Percentiles rank a stretch among this genome's conserved stretches.
phyloP scores from a whole-genome alignment of 2,113 vertebrate genomes.

The Cisticola juncidis region DNA sequence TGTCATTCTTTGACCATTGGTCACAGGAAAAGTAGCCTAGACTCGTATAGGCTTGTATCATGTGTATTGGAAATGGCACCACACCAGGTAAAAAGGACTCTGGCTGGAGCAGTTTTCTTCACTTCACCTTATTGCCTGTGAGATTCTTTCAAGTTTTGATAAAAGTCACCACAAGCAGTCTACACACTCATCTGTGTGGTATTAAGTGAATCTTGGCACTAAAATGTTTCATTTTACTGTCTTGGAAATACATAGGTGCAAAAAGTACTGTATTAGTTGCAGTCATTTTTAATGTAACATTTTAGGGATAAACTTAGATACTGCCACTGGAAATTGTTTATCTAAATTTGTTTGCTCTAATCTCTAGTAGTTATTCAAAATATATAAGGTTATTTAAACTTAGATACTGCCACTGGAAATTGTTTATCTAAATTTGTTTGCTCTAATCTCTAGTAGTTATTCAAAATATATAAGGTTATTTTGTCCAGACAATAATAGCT shows the following conservation, averaged over 20 bases:
- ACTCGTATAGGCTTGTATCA: neutral
- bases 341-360: neutral
- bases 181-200: neutral
- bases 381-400: neutral
- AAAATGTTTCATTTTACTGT: neutral
- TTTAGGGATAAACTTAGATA: neutral
- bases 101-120: neutral
- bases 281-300: neutral
- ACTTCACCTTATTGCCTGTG: neutral
- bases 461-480: neutral
- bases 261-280: neutral
- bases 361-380: neutral
- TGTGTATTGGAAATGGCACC: neutral
- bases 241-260: neutral
- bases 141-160: neutral
- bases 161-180: neutral
- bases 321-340: neutral
- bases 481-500: neutral
- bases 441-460: neutral
- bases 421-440: neutral
- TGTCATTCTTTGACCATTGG: neutral
- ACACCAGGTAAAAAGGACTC: neutral
- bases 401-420: neutral
- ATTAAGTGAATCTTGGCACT: neutral
- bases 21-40: neutral